A percentile compares a stretch with the other conserved stretches of the same genome.
These are phyloP conservation scores for Neolamprologus kungweensis DNA, from an alignment of 2,113 vertebrate genomes.

Conservation along the genomic window DNA sequence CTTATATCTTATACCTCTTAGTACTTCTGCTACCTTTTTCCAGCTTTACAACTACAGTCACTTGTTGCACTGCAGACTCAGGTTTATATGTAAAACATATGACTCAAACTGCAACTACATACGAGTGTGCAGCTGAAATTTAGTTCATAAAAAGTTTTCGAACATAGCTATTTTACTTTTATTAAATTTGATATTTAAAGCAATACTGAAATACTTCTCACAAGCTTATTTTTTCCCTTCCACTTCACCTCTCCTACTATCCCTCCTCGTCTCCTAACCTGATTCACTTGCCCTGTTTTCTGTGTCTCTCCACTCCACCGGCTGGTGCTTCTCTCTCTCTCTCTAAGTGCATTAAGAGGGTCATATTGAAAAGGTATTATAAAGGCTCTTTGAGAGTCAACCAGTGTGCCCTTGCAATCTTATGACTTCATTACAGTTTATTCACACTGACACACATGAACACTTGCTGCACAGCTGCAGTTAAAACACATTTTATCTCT, in stretches of 20 bases:
- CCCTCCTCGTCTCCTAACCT: background rate
- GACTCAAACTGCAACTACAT: background rate
- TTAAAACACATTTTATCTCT: background rate
- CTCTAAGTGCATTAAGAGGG: background rate
- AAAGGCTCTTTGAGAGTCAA: conserved; percentile 1
- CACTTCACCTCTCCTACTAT: background rate
- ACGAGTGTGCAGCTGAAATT: background rate
- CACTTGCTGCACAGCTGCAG: background rate
- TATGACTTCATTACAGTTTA: conserved; percentile 2
- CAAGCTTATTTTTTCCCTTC: background rate
- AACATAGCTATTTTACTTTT: background rate
- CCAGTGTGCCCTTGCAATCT: conserved; percentile 1
- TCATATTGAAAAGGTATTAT: background rate
- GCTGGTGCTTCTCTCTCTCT: background rate
- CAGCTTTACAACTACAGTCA: background rate
- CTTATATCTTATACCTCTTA: background rate
- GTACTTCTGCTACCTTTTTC: background rate
- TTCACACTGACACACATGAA: background rate
- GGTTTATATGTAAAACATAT: background rate
- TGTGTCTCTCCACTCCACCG: background rate
- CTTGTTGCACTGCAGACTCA: background rate
- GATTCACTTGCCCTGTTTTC: background rate
- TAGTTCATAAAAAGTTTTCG: background rate
- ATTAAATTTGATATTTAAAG: background rate
- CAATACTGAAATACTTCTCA: background rate